These are phyloP conservation scores for Leucoma salicis DNA, from an alignment of 2,888 invertebrate species.

Conservation along the genomic window DNA sequence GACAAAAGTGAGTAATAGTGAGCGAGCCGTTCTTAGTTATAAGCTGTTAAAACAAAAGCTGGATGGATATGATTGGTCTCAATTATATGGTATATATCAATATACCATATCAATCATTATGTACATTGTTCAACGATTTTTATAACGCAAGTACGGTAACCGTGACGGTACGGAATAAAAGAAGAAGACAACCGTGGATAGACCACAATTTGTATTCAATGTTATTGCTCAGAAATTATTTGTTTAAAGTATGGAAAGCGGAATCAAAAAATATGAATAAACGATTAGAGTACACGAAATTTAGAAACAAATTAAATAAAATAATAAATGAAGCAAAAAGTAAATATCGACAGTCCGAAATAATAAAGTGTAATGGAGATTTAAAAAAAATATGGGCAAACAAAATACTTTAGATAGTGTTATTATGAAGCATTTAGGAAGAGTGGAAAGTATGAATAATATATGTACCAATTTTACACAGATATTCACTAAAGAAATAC, in stretches of 20 bases:
- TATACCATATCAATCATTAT: conserved; percentile 1
- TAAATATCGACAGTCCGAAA: conserved; percentile 3
- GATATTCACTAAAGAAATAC: conserved; percentile 4
- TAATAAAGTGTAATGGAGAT: conserved; percentile 8
- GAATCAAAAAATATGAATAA: conserved; percentile 7
- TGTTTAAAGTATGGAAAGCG: conserved; percentile 7
- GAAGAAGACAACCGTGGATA: conserved; percentile 5
- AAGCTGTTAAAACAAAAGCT: background rate
- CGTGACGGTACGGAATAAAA: background rate
- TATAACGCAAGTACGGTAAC: background rate
- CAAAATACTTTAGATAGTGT: background rate
- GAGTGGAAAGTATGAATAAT: conserved; percentile 1
- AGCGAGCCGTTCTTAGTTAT: background rate
- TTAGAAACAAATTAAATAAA: conserved; percentile 1
- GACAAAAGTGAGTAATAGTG: background rate
- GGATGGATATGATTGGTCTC: conserved; percentile 4
- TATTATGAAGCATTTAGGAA: conserved; percentile 1
- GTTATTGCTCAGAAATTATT: background rate
- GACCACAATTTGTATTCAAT: conserved; percentile 1
- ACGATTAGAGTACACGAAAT: conserved; percentile 6
- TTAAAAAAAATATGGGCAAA: conserved; percentile 5
- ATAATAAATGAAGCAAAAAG: conserved; percentile 4
- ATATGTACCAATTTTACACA: conserved; percentile 2
- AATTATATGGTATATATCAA: background rate
- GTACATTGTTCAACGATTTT: background rate